Evolutionary conservation across 30 jellyfish, hydroid and myxozoan genomes (phyloP), one percentile per base, ranked within the genome.

Genomic region (Hydra vulgaris): DNA sequence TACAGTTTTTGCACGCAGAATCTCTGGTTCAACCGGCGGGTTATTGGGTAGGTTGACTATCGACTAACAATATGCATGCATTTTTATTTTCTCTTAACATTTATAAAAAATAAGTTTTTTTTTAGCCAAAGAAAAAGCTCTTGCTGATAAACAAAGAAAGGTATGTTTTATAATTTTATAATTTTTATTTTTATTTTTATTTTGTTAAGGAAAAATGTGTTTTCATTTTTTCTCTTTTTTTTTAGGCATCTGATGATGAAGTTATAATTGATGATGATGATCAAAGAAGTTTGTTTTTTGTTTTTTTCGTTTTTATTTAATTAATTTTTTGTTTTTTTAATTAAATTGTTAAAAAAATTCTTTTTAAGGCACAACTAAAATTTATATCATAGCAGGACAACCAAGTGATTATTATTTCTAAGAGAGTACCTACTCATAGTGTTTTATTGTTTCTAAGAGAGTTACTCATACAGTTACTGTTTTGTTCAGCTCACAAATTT

Each of bases 1-100:
- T 27, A 90, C 97, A 5, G 97, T 90, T 74, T 90, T 90, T 90
- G 97, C 97, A 88, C 95, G 97, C 82, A 80, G 97, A 76, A 90
- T 90, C 56, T 90, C 97, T 78, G 97, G 97, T 82, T 85, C 97
- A 71, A 85, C 97, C 26, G 97, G 96, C 72, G 87, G 87, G 77
- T 86, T 90, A 23, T 84, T 86, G 75, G 97, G 97, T 90, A 90
- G 88, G 97, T 90, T 78, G 22, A 68, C 75, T 68, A 68, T 3
- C 75, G 16, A n/a, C 27, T 69, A 69, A 23, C 25, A 40, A 12
- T 40, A 3, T 40, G 61, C 61, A 40, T 40, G 61, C 61, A 40
- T 40, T n/a, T n/a, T n/a, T n/a, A n/a, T n/a, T n/a, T n/a, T n/a
- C 18, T 56, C n/a, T 17, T n/a, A 16, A 56, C 72, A n/a, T 17